Evolutionary conservation across 2,113 vertebrate genomes (phyloP).

Genomic region (Sclerurus mexicanus): DNA sequence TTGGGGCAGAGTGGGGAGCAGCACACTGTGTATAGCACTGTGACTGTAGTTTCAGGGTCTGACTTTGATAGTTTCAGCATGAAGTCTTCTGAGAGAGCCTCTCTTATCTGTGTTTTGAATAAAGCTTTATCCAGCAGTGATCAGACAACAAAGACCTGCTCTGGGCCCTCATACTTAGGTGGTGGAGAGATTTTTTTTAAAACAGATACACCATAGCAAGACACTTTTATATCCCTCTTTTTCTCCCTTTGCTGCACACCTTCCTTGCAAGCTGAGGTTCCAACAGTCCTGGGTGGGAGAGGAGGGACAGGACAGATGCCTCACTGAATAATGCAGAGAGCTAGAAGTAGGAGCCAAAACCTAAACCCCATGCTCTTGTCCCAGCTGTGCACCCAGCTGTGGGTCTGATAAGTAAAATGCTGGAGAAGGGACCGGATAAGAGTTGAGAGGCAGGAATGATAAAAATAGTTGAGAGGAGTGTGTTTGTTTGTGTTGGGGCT

Average conservation of each 20-base stretch:
- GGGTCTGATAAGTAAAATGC: not conserved
- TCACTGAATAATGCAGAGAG: not conserved
- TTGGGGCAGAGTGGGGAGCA: fast-evolving
- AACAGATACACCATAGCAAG: fast-evolving
- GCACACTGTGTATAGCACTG: fast-evolving
- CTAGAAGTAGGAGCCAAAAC: not conserved
- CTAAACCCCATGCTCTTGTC: not conserved
- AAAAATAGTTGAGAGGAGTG: not conserved
- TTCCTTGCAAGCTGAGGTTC: not conserved
- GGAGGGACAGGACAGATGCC: not conserved
- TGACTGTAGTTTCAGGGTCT: not conserved
- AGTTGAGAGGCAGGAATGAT: not conserved
- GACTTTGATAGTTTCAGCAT: not conserved
- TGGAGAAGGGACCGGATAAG: not conserved
- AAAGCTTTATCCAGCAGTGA: not conserved
- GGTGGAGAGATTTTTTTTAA: not conserved
- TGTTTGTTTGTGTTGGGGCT: not conserved
- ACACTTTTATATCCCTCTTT: not conserved
- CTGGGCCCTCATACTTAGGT: not conserved
- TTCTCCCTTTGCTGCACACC: not conserved
- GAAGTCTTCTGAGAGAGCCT: not conserved
- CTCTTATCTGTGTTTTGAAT: not conserved
- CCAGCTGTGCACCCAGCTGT: no score
- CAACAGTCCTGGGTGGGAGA: not conserved
- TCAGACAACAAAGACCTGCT: not conserved